Base-by-base conservation (phyloP, 2,797 vertebrate species). In the Pogoniulus pusillus region DNA sequence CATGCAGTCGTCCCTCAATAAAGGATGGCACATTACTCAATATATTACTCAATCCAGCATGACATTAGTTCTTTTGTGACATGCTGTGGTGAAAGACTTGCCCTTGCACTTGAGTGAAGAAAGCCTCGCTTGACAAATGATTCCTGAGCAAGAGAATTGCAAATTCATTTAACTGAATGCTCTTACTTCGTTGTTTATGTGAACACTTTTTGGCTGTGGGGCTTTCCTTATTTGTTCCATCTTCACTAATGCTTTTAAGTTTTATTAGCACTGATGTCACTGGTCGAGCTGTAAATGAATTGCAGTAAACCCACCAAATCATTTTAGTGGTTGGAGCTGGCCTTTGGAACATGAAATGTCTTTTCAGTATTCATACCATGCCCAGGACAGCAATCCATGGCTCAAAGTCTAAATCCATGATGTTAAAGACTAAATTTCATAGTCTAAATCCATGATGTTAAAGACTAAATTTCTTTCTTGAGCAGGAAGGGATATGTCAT, bases 221-320 rank as follows among this genome's bases (percentile, higher is more conserved):
- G 3, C 68, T 84, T 89, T 19, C 51, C 14, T 85, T 49, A 26
- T 71, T 75, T 91, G 34, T 80, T 74, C 53, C 3, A 1, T 32
- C 14, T 70, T 70, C 78, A 68, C 27, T 47, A 47, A 30, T 57
- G 69, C 81, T 90, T 82, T 83, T 78, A 57, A 39, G 17, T 86
- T 91, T 89, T 49, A 80, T 87, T 91, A 93, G 27, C 23, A 69
- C 64, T 85, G 39, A 51, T 85, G 64, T 85, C 47, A 58, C 19
- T 39, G 45, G 16, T 68, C 80, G 54, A 82, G 16, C 39, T 68
- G 65, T 65, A 34, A 79, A 63, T 60, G 3, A 74, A 45, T 93
- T 71, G 34, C 16, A 4, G n/a, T 51, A 74, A 90, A 75, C 43
- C 55, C 12, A 22, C 80, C 23, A 82, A 83, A 35, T 51, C 64